Base-by-base conservation (phyloP, 2,888 invertebrate genomes). In the Muschampia plurimacula region DNA sequence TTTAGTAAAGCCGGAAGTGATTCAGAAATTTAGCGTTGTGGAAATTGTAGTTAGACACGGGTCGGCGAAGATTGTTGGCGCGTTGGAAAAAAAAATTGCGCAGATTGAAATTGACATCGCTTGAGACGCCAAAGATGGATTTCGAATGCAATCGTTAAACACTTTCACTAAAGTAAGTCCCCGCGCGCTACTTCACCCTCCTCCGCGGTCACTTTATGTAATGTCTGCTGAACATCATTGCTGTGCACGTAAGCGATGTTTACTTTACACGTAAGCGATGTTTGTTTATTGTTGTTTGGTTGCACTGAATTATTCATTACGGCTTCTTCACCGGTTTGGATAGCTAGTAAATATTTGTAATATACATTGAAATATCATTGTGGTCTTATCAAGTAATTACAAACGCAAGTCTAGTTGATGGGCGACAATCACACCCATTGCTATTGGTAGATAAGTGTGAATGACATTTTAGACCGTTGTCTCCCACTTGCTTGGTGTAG, bases 121-220 rank as follows among this genome's bases (percentile, higher is more conserved):
- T 84, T 87, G 80, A 83, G 82, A 82, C 77, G 82, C 81, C 75
- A 80, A 82, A 84, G 84, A 83, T 83, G 83, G 83, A 86, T 90
- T 87, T 88, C 82, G 82, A 89, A 84, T 86, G 88, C 85, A 84
- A 78, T 83, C 82, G 83, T 78, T 76, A 82, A 81, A 80, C 82
- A 91, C 92, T 93, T 92, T 93, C 93, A 89, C 92, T 84, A 78
- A 74, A 63, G 74, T 71, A 73, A 69, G 60, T 62, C 59, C 66
- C 64, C 69, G 41, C 22, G 66, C 52, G 57, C 60, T 55, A 55
- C 65, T 12, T 44, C 12, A 22, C 44, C 67, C 52, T 52, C 46
- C 64, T 41, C 62, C 28, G 49, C 64, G 64, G 32, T 55, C 52
- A 63, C 66, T 67, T 73, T 73, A 73, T 68, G 68, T 73, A 73